Base-by-base conservation (phyloP, 2,797 vertebrate genomes). In the Todus mexicanus region DNA sequence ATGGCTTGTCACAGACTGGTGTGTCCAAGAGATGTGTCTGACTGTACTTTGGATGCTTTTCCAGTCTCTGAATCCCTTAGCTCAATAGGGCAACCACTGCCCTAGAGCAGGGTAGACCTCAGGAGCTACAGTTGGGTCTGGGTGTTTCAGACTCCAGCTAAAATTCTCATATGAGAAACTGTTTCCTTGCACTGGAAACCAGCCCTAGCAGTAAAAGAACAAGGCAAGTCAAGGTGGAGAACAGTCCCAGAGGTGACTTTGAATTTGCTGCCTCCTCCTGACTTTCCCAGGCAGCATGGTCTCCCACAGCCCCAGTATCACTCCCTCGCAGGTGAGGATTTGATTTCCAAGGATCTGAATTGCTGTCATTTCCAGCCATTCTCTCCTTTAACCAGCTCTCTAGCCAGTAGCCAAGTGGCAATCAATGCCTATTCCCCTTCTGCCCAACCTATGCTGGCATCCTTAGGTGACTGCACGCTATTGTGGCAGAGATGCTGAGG, bases 1-100 rank as follows among this genome's bases (percentile, higher is more conserved):
- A 0, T 6, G 22, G 38, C 31, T 45, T 53, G 8, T 71, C 45
- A 35, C 22, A 11, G 33, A 0, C 31, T 1, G 0, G 37, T 48
- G 48, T 64, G 57, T 50, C n/a, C 42, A 20, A 40, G 69, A 71
- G 68, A 60, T 35, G 45, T 42, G 37, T 3, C 56, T 87, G 53
- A 7, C 54, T 68, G 33, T 51, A 26, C 45, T 71, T 64, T 2
- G 38, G 56, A 40, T 56, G 40, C 53, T 84, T 74, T 84, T 63
- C 29, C 53, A 56, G 38, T 48, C 27, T 82, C 35, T 1, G 8
- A 45, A 65, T 68, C 57, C 48, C 0, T 0, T 27, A 47, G 56
- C 45, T 84, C 38, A 8, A 18, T 69, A 75, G 42, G 16, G 27
- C 40, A 68, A n/a, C 69, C 35, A 8, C 13, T 65, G 42, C 50